Conservation (phyloP, 2,888 invertebrate genomes). For the Lithophane leautieri region DNA sequence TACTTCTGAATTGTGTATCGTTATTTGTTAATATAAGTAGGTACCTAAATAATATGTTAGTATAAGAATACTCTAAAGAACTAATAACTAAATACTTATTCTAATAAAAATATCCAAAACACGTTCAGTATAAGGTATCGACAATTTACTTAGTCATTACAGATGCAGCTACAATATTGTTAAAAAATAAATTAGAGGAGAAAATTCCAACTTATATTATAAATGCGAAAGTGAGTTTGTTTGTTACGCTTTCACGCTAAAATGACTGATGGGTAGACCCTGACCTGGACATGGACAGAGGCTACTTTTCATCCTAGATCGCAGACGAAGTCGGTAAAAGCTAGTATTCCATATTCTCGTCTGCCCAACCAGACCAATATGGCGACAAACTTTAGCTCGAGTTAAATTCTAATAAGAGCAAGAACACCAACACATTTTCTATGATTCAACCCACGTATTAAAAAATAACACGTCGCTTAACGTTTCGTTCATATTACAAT, state of each 20-base stretch:
- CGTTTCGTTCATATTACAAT: slow-evolving; percentile 31
- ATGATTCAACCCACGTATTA: slow-evolving; percentile 25
- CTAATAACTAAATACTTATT: neutral
- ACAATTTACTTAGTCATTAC: slow-evolving; percentile 21
- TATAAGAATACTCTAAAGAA: neutral
- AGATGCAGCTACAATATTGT: neutral
- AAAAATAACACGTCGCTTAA: slow-evolving; percentile 35
- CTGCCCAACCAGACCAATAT: slow-evolving; percentile 2
- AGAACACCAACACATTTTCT: slow-evolving; percentile 14
- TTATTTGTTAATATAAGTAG: neutral
- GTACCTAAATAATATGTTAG: neutral
- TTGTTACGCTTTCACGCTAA: too few relatives aligned
- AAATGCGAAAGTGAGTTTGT: too few relatives aligned
- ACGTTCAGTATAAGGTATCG: neutral
- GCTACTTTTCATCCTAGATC: too few relatives aligned
- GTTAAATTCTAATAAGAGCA: slow-evolving; percentile 25
- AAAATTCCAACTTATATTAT: too few relatives aligned
- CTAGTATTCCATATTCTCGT: neutral
- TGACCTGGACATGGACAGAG: too few relatives aligned
- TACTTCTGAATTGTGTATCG: neutral
- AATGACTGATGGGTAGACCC: too few relatives aligned
- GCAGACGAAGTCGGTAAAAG: too few relatives aligned
- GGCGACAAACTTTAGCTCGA: neutral
- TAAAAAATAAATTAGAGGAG: neutral
- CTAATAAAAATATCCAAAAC: neutral